Evolutionary conservation across 2,888 invertebrate species (phyloP).

Genomic region (Steinernema scapterisci): DNA sequence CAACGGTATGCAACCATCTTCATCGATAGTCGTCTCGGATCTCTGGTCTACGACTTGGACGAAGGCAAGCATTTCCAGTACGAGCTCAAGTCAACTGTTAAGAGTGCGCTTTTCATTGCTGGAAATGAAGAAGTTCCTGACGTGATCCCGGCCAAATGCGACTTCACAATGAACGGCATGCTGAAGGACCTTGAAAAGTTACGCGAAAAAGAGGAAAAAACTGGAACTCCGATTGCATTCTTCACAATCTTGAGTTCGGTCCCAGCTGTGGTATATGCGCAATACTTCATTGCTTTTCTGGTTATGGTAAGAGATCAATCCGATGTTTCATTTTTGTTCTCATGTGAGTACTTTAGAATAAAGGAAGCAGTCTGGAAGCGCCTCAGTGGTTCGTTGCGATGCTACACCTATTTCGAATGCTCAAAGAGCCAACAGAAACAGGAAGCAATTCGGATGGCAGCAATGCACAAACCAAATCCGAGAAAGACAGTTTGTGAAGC

Average conservation of each 20-base stretch:
- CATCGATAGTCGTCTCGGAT: slow-evolving; percentile 6
- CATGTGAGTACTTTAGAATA: not conserved
- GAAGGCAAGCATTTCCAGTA: not conserved
- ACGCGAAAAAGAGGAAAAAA: not conserved
- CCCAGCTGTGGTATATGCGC: not conserved
- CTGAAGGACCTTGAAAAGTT: not conserved
- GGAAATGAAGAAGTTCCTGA: not conserved
- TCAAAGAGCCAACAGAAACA: not conserved
- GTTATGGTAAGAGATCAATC: not conserved
- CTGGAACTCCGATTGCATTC: not conserved
- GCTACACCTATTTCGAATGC: not conserved
- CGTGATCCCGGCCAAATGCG: not conserved
- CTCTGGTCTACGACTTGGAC: not conserved
- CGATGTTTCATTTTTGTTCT: not conserved
- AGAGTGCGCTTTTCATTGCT: not conserved
- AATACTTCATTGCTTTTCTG: not conserved
- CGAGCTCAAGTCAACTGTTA: not conserved
- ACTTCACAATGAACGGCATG: not conserved
- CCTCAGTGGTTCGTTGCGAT: slow-evolving; percentile 1
- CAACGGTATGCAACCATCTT: slow-evolving; percentile 5
- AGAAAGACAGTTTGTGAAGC: too few species aligned
- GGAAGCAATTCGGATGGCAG: too few species aligned
- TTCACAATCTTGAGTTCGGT: not conserved
- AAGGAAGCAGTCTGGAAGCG: not conserved
- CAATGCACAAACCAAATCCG: too few species aligned